These are phyloP conservation scores for Galaxea fascicularis DNA, from an alignment of 92 coral and sea anemone species.

Conservation along the genomic window DNA sequence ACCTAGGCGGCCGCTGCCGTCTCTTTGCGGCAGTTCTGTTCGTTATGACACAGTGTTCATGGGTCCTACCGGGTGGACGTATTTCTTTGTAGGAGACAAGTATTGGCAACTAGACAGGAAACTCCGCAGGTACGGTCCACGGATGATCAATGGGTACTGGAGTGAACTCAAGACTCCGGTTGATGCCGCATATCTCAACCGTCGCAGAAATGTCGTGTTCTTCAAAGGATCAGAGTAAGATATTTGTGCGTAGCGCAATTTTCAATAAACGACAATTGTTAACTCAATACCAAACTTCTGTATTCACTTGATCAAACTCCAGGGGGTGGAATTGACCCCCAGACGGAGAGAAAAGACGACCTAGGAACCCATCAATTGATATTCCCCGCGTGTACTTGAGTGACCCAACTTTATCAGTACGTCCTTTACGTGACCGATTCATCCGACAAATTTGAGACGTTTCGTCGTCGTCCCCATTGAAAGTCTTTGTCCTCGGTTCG, in stretches of 20 bases:
- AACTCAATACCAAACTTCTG: neutral
- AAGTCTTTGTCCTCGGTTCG: no score
- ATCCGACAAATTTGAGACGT: no score
- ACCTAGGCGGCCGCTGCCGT: neutral
- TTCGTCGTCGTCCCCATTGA: no score
- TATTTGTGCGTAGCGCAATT: neutral
- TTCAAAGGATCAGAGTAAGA: slow-evolving; percentile 75
- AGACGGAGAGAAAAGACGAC: no score
- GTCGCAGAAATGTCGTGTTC: slow-evolving; percentile 67
- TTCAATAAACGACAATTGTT: neutral
- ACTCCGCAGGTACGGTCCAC: slow-evolving; percentile 67
- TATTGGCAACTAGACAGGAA: slow-evolving; percentile 58
- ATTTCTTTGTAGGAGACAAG: slow-evolving; percentile 68
- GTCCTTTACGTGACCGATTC: no score
- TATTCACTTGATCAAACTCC: no score
- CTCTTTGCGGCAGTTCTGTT: slow-evolving; percentile 36
- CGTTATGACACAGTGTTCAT: slow-evolving; percentile 75
- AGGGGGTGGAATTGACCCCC: no score
- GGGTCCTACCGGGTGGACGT: slow-evolving; percentile 51
- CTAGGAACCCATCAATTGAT: no score
- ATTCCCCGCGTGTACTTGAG: no score
- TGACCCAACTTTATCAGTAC: no score
- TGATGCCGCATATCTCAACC: slow-evolving; percentile 79
- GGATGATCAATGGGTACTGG: slow-evolving; percentile 57
- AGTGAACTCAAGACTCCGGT: slow-evolving; percentile 66